A percentile compares a stretch with the other conserved stretches of the same genome.
phyloP scores from a whole-genome alignment of 2,113 vertebrate genomes.

The Vulpes ferrilata region DNA sequence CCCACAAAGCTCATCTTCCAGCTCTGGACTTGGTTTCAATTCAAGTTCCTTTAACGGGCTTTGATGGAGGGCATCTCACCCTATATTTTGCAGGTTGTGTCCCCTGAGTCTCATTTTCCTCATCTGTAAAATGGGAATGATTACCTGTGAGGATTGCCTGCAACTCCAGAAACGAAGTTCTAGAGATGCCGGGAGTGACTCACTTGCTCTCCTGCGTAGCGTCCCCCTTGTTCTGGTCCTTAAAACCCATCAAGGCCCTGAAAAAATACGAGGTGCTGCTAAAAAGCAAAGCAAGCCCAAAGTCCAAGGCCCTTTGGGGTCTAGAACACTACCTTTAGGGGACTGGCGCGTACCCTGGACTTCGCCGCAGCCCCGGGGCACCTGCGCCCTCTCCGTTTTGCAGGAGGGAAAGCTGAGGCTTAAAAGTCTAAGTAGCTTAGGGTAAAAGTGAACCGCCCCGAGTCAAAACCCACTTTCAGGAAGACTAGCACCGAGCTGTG shows the following conservation, averaged over 20 bases:
- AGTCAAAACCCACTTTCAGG: constrained; percentile 37
- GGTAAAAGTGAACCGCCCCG: constrained; percentile 29
- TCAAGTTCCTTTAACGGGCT: not conserved
- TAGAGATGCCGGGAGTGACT: not conserved
- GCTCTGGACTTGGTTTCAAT: not conserved
- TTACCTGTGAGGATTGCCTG: not conserved
- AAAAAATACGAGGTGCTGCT: not conserved
- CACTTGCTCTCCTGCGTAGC: not conserved
- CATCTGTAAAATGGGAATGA: not conserved
- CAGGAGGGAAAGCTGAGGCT: not conserved
- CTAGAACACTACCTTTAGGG: not conserved
- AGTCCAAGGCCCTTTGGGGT: not conserved
- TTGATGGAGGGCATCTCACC: not conserved
- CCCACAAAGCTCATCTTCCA: not conserved
- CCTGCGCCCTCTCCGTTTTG: not conserved
- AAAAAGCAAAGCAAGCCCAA: not conserved
- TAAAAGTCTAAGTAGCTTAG: constrained; percentile 46
- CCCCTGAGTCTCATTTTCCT: constrained; percentile 13
- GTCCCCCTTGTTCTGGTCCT: not conserved
- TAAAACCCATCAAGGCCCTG: not conserved
- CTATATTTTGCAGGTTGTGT: not conserved
- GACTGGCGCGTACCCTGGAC: no score
- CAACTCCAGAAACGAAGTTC: constrained; percentile 8
- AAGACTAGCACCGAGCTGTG: not conserved
- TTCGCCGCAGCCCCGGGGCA: no score